These are phyloP conservation scores for Athetis lepigone DNA, from an alignment of 2,888 invertebrate genomes.

Conservation along the genomic window DNA sequence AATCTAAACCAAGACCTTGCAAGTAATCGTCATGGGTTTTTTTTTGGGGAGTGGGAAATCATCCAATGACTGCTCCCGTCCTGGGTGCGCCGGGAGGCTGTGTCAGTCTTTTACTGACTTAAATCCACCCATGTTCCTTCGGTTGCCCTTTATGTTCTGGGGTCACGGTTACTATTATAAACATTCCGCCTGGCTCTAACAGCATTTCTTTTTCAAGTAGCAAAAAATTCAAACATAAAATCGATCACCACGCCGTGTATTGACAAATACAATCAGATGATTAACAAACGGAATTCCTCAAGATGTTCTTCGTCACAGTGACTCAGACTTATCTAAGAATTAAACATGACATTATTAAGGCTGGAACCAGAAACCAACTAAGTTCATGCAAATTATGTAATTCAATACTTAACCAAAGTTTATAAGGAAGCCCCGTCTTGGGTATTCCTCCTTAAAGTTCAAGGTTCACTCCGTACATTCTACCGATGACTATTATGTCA, in stretches of 20 bases:
- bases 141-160: too few relatives aligned
- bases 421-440: conserved; percentile 2
- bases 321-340: conserved; percentile 22
- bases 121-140: too few relatives aligned
- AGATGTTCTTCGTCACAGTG: not conserved
- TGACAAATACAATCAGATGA: conserved; percentile 6
- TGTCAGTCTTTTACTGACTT: too few relatives aligned
- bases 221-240: not conserved
- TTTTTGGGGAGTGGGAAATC: too few relatives aligned
- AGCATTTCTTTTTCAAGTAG: too few relatives aligned
- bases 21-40: too few relatives aligned
- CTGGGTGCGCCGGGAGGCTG: too few relatives aligned
- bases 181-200: too few relatives aligned
- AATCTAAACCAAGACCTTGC: too few relatives aligned
- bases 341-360: not conserved
- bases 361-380: not conserved
- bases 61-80: too few relatives aligned
- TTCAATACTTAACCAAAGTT: conserved; percentile 14
- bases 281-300: not conserved
- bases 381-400: not conserved
- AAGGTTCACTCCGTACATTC: conserved; percentile 24
- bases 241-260: not conserved
- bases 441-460: conserved; percentile 36
- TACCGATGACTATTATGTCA: conserved; percentile 15
- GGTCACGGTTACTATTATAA: too few relatives aligned